These are phyloP conservation scores for Trematocara variabile DNA, from an alignment of 2,113 vertebrate genomes.

Conservation along the genomic window DNA sequence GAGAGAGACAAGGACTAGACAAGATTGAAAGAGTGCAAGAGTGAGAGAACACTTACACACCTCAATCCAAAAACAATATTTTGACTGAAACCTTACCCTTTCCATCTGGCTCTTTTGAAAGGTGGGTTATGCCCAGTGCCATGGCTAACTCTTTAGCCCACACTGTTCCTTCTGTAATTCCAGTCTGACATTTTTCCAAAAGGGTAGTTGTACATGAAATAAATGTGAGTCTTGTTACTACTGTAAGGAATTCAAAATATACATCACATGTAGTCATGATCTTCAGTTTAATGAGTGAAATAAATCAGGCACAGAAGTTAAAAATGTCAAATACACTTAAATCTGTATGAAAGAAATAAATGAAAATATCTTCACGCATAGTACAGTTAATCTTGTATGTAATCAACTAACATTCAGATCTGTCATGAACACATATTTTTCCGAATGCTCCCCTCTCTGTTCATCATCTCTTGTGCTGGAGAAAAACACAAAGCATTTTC, in stretches of 20 bases:
- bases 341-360: neutral
- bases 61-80: conserved; percentile 79
- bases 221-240: conserved; percentile 11
- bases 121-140: conserved; percentile 75
- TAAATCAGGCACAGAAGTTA: neutral
- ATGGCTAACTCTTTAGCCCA: conserved; percentile 65
- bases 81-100: conserved; percentile 75
- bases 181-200: conserved; percentile 51
- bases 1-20: conserved; percentile 35
- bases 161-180: conserved; percentile 63
- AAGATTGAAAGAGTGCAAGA: conserved; percentile 30
- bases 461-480: conserved; percentile 58
- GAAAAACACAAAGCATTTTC: conserved; percentile 81
- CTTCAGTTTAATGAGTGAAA: neutral
- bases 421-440: neutral
- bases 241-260: neutral
- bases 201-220: conserved; percentile 41
- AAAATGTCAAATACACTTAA: neutral
- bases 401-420: neutral
- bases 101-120: conserved; percentile 80
- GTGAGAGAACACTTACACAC: conserved; percentile 48
- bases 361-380: neutral
- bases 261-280: neutral
- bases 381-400: neutral
- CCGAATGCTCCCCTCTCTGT: neutral